Base-by-base conservation (phyloP, 1,140 invertebrate genomes). In the Nephotettix cincticeps region DNA sequence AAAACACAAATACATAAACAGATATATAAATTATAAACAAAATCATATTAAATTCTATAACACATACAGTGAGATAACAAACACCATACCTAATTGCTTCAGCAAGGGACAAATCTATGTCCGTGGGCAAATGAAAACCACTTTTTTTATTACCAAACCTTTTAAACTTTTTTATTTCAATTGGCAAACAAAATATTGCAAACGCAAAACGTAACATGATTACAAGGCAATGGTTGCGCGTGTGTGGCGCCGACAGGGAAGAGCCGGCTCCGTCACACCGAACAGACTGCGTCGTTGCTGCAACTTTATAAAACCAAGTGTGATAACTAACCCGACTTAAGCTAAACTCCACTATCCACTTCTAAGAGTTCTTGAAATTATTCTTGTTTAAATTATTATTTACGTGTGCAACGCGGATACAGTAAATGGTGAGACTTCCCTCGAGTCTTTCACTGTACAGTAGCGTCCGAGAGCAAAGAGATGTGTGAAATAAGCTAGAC, bases 151-250 rank as follows among this genome's bases (percentile, higher is more conserved):
- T 75, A 73, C 70, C 74, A 75, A 75, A 75, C 70, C 54, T 73
- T 75, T 75, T 66, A 75, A 74, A 64, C 56, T 70, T 63, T 71
- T 73, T 74, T 75, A 72, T 72, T 75, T 74, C 67, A 73, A 75
- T 75, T 75, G 71, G 72, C 75, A 75, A 75, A 75, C 73, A 69
- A 75, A 71, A 73, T 73, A 73, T 72, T 74, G 72, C 72, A 73
- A 74, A 73, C 51, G 66, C 73, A 74, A 73, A 72, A 70, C 69
- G 61, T 70, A 73, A 75, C 67, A 71, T 75, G 68, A 74, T 74
- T 69, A 70, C 73, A 74, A 74, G 72, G 74, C 69, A 73, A 72
- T 68, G 74, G 68, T 68, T 70, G 69, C 58, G 73, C 30, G 69
- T 25, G 32, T 28, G 56, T 64, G 73, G 58, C 69, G 61, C 40